Evolutionary conservation across 2,113 vertebrate genomes (phyloP), one percentile per base, ranked within the genome.

Genomic region (Clarias batrachus): DNA sequence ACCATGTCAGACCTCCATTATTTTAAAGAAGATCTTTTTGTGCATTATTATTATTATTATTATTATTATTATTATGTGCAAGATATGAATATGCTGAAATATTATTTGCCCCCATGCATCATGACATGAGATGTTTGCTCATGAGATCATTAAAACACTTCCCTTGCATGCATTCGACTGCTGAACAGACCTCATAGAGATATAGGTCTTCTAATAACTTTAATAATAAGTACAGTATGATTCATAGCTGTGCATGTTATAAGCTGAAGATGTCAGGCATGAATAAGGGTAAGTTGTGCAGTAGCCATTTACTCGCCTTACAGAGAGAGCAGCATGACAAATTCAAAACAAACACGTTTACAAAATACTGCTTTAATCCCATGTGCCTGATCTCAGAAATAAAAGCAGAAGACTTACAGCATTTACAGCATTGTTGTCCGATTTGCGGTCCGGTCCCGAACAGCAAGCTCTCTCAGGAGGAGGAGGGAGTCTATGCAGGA

Each of bases 401-500:
- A 37, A 10, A 81, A 90, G 91, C 89, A 94, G 48, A 48, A 48
- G 48, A 48, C 94, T 94, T 90, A 95, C 94, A 92, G 92, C 91
- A 91, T 93, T 90, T 89, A 90, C 93, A 94, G 94, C 92, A 76
- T 94, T 90, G 62, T 63, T 66, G 37, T 82, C 73, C 66, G 52
- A 78, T 88, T 88, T 71, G 88, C 88, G 79, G 88, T 86, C 65
- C 60, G 59, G 84, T 27, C 87, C 89, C 90, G 68, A 91, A 89
- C 54, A 85, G 83, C 88, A 52, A 85, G 82, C 60, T 16, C 52
- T 33, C 25, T 33, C 76, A 48, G 77, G 8, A 68, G 27, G n/a
- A 30, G 65, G n/a, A 10, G 37, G 25, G 27, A 2, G 3, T 79
- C 77, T 59, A 59, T 79, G 27, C 33, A 59, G 77, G 27, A 33